Percentiles rank a stretch among this genome's conserved stretches.
Evolutionary conservation across 2,888 invertebrate species (phyloP).

Genomic region (Ceramica pisi): DNA sequence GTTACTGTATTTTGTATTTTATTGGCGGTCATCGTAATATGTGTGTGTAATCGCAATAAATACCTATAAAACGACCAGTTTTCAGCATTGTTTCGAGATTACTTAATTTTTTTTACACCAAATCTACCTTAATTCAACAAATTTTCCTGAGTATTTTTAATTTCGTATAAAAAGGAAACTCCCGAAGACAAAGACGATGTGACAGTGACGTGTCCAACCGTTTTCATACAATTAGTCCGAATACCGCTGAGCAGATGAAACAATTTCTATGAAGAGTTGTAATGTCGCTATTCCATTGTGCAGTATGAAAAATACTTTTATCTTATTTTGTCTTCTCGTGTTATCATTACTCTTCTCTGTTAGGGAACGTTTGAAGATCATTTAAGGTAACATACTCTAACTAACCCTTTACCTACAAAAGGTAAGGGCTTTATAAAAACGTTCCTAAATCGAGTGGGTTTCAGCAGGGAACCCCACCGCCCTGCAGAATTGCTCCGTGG

Average conservation of each 20-base stretch:
- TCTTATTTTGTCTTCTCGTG: not conserved
- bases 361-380: too few species aligned
- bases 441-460: slow-evolving; percentile 52
- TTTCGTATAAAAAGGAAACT: too few species aligned
- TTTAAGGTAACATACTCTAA: too few species aligned
- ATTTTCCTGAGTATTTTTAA: too few species aligned
- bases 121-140: too few species aligned
- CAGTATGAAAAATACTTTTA: not conserved
- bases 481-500: slow-evolving; percentile 95
- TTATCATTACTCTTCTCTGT: not conserved
- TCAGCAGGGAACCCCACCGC: slow-evolving; percentile 95
- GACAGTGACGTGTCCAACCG: not conserved
- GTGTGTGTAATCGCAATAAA: slow-evolving; percentile 15
- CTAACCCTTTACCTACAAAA: not conserved
- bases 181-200: too few species aligned
- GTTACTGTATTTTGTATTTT: slow-evolving; percentile 7
- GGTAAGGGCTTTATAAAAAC: not conserved
- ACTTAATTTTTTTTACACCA: not conserved
- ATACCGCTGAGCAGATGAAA: not conserved
- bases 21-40: slow-evolving; percentile 9
- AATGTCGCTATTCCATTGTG: not conserved
- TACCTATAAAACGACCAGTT: too few species aligned
- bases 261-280: not conserved
- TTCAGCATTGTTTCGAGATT: not conserved
- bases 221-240: not conserved